These are phyloP conservation scores for Hylomyscus alleni DNA, from an alignment of 2,797 vertebrate species.

Conservation along the genomic window DNA sequence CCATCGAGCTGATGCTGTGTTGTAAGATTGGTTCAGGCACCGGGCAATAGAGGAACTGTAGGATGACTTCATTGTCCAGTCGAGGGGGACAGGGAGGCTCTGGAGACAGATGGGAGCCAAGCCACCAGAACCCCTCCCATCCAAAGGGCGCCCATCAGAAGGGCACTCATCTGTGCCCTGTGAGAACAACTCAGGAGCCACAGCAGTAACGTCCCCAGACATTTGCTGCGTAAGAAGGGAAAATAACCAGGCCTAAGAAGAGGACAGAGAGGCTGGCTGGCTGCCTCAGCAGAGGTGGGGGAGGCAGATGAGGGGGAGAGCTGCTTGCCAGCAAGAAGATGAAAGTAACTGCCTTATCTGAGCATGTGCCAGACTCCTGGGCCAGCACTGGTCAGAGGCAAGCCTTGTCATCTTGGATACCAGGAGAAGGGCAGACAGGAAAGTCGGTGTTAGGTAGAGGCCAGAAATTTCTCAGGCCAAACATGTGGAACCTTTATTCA, in stretches of 20 bases:
- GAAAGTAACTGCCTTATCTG: no score
- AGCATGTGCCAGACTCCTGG: background rate
- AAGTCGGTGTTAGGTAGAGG: no score
- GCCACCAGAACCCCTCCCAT: background rate
- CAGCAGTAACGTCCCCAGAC: background rate
- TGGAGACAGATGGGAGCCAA: background rate
- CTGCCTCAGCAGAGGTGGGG: background rate
- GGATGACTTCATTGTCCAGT: constrained; percentile 12
- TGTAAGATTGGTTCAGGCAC: background rate
- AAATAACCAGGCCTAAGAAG: background rate
- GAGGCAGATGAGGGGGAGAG: background rate
- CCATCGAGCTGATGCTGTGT: background rate
- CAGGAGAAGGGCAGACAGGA: no score
- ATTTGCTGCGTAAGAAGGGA: background rate
- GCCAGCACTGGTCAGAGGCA: background rate
- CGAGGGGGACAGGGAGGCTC: background rate
- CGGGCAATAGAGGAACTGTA: background rate
- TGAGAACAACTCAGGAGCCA: background rate
- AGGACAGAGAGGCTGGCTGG: background rate
- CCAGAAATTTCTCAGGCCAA: background rate
- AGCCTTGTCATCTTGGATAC: background rate
- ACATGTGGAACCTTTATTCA: background rate
- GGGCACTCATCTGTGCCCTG: background rate
- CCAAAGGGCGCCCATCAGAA: background rate
- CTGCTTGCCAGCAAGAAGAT: background rate